Base-by-base conservation (phyloP, 2,888 invertebrate genomes). In the Chrysolina oricalcia region DNA sequence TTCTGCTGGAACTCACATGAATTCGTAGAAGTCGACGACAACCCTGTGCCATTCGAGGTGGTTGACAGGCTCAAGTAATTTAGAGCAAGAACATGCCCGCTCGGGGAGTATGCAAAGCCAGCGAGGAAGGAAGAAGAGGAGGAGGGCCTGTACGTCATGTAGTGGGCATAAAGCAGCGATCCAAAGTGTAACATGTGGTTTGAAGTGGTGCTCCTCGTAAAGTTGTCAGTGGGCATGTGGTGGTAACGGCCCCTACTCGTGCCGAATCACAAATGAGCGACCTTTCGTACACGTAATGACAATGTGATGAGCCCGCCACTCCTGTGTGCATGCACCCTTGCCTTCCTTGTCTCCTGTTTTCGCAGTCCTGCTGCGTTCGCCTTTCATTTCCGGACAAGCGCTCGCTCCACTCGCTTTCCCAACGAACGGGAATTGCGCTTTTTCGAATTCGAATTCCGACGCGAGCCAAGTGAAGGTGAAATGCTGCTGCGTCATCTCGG, bases 121-220 rank as follows among this genome's bases (percentile, higher is more conserved):
- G 50, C 63, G 81, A 81, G 68, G 46, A 81, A 81, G 64, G 62
- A 62, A 66, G 50, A 77, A 63, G 76, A 72, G 75, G 72, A 74
- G 79, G 79, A 80, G 85, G 85, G 85, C 74, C 74, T 50, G 70
- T 84, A 85, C 87, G 87, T 87, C 88, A 89, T 88, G 89, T 88
- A 88, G 84, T 86, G 85, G 85, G 85, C 87, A 89, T 88, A 89
- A 89, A 89, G 87, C 84, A 84, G 83, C 86, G 86, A 87, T 86
- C 87, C 87, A 85, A 88, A 87, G 85, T 88, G 89, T 89, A 89
- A 89, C 89, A 89, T 89, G 88, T 89, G 89, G 87, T 88, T 87
- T 87, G 84, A 89, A 89, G 87, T 89, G 87, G 89, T 87, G 87
- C 87, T 88, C 87, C 87, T 88, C 88, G 88, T 88, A 89, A 89